Percentiles rank a stretch among this genome's conserved stretches.
These are phyloP conservation scores for Chaetorhynchus papuensis DNA, from an alignment of 2,113 vertebrate genomes.

Conservation along the genomic window DNA sequence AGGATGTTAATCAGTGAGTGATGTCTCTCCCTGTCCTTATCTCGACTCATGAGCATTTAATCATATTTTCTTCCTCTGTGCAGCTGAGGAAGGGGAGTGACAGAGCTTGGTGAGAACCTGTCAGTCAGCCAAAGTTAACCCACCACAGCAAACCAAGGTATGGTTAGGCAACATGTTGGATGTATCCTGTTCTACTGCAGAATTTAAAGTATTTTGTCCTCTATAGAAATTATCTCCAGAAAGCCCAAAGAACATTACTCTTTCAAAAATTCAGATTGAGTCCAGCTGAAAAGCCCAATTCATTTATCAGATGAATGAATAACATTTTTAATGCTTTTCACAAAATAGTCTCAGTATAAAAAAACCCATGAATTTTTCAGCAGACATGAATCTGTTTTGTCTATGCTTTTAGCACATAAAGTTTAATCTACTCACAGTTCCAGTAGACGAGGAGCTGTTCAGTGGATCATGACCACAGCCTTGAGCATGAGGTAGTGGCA, in stretches of 20 bases:
- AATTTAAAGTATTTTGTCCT: not conserved
- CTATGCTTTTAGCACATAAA: not conserved
- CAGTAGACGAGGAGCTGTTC: not conserved
- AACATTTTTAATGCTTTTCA: not conserved
- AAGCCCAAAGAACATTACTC: not conserved
- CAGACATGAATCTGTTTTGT: not conserved
- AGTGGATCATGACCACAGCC: not conserved
- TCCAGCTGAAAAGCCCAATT: not conserved
- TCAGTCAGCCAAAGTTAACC: not conserved
- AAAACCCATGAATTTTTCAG: not conserved
- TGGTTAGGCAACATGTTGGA: not conserved
- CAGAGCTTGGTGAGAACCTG: not conserved
- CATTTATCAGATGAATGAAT: not conserved
- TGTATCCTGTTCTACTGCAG: not conserved
- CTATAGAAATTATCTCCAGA: not conserved
- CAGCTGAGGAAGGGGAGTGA: not conserved
- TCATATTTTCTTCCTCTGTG: not conserved
- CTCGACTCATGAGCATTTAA: accelerated
- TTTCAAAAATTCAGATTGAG: not conserved
- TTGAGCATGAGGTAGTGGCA: not conserved
- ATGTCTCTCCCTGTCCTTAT: not conserved
- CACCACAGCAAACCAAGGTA: not conserved
- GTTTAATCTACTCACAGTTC: not conserved
- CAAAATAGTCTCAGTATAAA: not conserved
- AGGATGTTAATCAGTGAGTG: not conserved